Conservation (phyloP, 2,113 vertebrate species). For the Motacilla tschutschensis region DNA sequence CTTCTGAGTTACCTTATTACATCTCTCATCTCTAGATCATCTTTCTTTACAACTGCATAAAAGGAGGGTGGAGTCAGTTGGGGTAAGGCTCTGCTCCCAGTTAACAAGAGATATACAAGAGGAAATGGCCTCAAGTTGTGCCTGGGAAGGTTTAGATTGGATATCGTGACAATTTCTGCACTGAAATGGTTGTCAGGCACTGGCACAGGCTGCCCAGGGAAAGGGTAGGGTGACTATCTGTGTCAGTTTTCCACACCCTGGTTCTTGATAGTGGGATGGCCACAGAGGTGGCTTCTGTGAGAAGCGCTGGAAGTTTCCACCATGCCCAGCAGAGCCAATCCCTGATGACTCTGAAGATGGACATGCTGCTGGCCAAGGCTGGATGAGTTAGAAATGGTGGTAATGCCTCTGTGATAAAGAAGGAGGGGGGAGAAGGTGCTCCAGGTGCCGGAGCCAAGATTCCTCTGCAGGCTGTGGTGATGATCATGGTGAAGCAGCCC, state of each 20-base stretch:
- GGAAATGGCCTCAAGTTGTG: not conserved
- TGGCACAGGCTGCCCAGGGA: not conserved
- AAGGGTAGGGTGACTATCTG: not conserved
- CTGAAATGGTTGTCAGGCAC: not conserved
- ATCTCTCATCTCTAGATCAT: not conserved
- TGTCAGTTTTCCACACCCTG: fast-evolving
- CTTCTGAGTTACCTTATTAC: not conserved
- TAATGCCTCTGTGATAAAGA: fast-evolving
- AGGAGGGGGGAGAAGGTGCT: not conserved
- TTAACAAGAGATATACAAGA: not conserved
- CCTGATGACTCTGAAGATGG: not conserved
- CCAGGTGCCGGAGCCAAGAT: fast-evolving
- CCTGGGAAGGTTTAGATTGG: not conserved
- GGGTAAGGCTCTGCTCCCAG: not conserved
- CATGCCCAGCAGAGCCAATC: not conserved
- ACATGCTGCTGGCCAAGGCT: not conserved
- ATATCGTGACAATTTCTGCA: not conserved
- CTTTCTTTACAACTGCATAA: not conserved
- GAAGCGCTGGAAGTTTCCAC: not conserved
- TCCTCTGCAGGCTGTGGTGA: not conserved
- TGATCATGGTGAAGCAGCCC: not conserved
- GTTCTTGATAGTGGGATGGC: not conserved
- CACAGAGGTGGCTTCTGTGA: not conserved
- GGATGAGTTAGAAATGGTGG: not conserved
- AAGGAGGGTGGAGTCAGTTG: not conserved